Conservation (phyloP, 2,888 invertebrate species). For the Thymelicus sylvestris region DNA sequence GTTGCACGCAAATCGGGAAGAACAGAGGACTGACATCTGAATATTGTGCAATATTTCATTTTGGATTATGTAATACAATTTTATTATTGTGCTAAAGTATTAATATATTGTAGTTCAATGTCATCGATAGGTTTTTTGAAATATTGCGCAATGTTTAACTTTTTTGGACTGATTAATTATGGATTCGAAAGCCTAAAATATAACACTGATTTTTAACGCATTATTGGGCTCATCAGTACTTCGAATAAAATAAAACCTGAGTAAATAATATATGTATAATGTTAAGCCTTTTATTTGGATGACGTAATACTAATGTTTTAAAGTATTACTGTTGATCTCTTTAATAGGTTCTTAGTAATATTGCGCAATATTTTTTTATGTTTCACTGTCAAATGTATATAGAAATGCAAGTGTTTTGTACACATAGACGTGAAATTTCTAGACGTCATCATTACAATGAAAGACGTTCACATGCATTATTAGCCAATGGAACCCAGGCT, state of each 20-base stretch:
- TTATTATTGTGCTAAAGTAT: not conserved
- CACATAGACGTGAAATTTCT: too few species aligned
- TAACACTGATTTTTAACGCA: too few species aligned
- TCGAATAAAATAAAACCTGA: not conserved
- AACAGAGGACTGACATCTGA: not conserved
- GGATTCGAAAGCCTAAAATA: not conserved
- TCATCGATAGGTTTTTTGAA: not conserved
- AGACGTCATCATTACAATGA: too few species aligned
- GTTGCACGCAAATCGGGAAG: not conserved
- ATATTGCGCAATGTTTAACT: not conserved
- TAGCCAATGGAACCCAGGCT: constrained; percentile 20
- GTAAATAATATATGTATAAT: not conserved
- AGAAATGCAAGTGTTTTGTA: too few species aligned
- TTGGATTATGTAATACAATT: not conserved
- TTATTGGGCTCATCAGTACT: too few species aligned
- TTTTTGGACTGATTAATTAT: not conserved
- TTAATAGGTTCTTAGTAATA: not conserved
- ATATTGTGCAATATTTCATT: constrained; percentile 1
- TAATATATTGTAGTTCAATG: not conserved
- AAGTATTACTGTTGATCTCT: too few species aligned
- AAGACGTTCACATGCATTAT: not conserved
- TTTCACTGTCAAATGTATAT: not conserved
- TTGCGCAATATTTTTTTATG: constrained; percentile 1
- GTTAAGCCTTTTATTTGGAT: not conserved
- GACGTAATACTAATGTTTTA: too few species aligned